Percentiles rank a stretch among this genome's conserved stretches.
These are phyloP conservation scores for Gulo gulo DNA, from an alignment of 2,113 vertebrate genomes.

Conservation along the genomic window DNA sequence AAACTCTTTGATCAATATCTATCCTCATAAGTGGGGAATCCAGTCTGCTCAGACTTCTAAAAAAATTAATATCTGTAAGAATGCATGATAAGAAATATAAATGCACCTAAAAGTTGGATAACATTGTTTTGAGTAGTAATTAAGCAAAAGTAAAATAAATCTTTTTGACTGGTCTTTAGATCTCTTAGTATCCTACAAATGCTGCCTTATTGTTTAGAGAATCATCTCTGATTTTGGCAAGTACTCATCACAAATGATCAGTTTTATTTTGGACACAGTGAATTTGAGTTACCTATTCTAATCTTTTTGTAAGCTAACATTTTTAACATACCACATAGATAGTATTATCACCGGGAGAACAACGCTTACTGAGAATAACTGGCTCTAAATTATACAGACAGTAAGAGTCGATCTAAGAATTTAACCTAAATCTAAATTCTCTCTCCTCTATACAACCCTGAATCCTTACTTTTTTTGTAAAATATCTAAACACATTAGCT, in stretches of 20 bases:
- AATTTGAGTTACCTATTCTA: background rate
- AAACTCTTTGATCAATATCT: background rate
- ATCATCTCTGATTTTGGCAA: background rate
- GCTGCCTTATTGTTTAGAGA: background rate
- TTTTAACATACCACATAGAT: background rate
- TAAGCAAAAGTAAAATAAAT: background rate
- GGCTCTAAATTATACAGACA: background rate
- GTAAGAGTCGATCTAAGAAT: background rate
- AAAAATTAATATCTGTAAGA: background rate
- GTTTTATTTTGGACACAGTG: background rate
- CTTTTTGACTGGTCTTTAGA: background rate
- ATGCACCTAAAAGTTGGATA: background rate
- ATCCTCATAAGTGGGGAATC: background rate
- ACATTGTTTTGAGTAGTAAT: background rate
- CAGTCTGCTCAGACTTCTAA: background rate
- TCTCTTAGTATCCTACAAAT: background rate
- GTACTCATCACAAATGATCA: background rate
- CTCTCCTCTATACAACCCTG: background rate
- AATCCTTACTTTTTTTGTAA: background rate
- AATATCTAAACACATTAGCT: background rate
- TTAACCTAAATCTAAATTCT: conserved; percentile 8
- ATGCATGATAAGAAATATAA: background rate
- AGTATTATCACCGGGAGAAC: background rate
- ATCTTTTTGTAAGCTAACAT: background rate
- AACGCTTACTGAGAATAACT: background rate